Evolutionary conservation across 2,888 invertebrate genomes (phyloP).

Genomic region (Macaria notata): DNA sequence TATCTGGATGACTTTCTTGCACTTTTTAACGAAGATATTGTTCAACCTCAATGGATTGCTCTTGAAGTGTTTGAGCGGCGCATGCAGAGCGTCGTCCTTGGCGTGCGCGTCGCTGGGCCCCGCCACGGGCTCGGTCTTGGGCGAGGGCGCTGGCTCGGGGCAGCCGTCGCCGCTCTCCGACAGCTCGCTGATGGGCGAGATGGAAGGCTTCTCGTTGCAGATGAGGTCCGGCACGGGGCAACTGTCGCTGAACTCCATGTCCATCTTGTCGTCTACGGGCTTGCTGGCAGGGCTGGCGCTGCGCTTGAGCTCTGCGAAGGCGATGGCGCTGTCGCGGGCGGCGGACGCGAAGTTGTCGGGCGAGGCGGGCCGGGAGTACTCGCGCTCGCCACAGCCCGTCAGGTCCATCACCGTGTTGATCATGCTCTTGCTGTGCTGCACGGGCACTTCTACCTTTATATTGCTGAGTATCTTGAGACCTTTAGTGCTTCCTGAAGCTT

Average conservation of each 20-base stretch:
- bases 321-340: slow-evolving; percentile 54
- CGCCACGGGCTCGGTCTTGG: too few species aligned
- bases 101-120: too few species aligned
- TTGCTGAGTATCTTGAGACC: slow-evolving; percentile 79
- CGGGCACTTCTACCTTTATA: slow-evolving; percentile 79
- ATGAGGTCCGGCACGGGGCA: slow-evolving; percentile 76
- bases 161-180: slow-evolving; percentile 74
- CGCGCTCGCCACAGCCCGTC: slow-evolving; percentile 63
- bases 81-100: slow-evolving; percentile 19
- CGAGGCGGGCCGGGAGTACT: slow-evolving; percentile 46
- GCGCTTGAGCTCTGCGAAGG: slow-evolving; percentile 23
- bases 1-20: slow-evolving; percentile 72
- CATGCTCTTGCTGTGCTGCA: slow-evolving; percentile 73
- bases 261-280: slow-evolving; percentile 64
- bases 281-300: slow-evolving; percentile 53
- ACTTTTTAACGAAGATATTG: slow-evolving; percentile 72
- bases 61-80: slow-evolving; percentile 47
- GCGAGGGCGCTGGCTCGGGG: slow-evolving; percentile 45
- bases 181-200: slow-evolving; percentile 76
- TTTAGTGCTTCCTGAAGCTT: slow-evolving; percentile 54
- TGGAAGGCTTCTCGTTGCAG: slow-evolving; percentile 77
- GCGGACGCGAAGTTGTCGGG: slow-evolving; percentile 73
- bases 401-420: slow-evolving; percentile 73
- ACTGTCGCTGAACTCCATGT: slow-evolving; percentile 69
- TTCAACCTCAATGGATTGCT: slow-evolving; percentile 61